A percentile compares a stretch with the other conserved stretches of the same genome.
Evolutionary conservation across 2,888 invertebrate genomes (phyloP).

Genomic region (Loripinus fragilis): DNA sequence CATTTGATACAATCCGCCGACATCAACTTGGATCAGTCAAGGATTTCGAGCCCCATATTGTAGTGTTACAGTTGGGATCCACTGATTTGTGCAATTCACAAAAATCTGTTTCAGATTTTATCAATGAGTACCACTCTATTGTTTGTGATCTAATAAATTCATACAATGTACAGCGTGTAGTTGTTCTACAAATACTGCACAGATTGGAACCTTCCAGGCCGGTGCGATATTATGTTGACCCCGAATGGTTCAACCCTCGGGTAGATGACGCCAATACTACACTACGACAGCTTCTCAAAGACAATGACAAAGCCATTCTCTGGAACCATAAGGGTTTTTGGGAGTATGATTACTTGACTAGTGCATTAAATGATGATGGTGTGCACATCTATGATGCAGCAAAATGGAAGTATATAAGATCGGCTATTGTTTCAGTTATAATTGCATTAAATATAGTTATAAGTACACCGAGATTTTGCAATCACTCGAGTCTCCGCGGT

Average conservation of each 20-base stretch:
- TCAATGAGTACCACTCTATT: background rate
- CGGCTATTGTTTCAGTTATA: background rate
- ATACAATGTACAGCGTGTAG: background rate
- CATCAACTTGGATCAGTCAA: background rate
- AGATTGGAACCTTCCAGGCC: background rate
- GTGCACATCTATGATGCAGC: background rate
- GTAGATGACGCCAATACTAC: background rate
- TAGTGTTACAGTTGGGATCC: background rate
- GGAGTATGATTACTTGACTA: background rate
- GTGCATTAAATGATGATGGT: conserved; percentile 3
- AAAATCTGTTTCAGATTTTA: background rate
- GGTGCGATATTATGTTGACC: background rate
- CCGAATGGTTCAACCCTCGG: background rate
- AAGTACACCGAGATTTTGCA: too few species aligned
- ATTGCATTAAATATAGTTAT: too few species aligned
- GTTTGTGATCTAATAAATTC: background rate
- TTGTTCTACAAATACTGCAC: background rate
- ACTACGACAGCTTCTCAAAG: background rate
- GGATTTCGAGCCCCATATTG: background rate
- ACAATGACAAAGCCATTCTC: background rate
- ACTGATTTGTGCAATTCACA: background rate
- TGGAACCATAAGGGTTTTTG: conserved; percentile 11
- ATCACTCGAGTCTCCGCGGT: too few species aligned
- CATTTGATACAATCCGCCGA: background rate
- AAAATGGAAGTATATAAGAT: background rate